Evolutionary conservation across 2,797 vertebrate genomes (phyloP).

Genomic region (Chloroceryle amazona): DNA sequence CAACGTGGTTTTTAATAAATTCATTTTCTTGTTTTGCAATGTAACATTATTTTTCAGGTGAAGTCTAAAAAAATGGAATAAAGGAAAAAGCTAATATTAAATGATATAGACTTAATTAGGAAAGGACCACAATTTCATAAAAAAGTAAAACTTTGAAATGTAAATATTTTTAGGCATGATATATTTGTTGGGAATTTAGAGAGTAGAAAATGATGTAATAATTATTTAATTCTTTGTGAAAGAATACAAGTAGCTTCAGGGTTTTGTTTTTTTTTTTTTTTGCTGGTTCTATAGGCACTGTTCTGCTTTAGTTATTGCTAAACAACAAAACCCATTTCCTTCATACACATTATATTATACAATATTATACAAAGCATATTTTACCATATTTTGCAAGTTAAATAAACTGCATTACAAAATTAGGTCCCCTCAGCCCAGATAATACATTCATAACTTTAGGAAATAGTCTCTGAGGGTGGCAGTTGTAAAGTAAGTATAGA

Average conservation of each 20-base stretch:
- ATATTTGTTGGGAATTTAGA: background rate
- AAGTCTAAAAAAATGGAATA: background rate
- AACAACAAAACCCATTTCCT: background rate
- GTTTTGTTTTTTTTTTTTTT: background rate
- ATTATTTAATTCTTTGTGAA: background rate
- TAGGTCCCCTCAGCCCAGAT: background rate
- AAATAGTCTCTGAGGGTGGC: background rate
- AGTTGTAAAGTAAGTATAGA: background rate
- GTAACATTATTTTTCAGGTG: background rate
- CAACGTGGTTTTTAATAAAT: background rate
- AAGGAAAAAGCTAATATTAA: background rate
- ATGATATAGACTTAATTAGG: background rate
- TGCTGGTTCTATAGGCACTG: background rate
- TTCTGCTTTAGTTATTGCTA: background rate
- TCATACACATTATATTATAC: background rate
- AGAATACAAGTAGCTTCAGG: background rate
- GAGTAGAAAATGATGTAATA: background rate
- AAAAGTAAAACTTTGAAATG: background rate
- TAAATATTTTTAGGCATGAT: background rate
- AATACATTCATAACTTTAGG: background rate
- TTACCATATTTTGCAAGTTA: background rate
- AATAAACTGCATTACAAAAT: background rate
- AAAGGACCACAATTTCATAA: background rate
- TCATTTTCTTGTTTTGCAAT: background rate
- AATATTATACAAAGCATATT: background rate